Evolutionary conservation across 2,113 vertebrate genomes (phyloP), one percentile per base, ranked within the genome.

Genomic region (Embiotoca jacksoni): DNA sequence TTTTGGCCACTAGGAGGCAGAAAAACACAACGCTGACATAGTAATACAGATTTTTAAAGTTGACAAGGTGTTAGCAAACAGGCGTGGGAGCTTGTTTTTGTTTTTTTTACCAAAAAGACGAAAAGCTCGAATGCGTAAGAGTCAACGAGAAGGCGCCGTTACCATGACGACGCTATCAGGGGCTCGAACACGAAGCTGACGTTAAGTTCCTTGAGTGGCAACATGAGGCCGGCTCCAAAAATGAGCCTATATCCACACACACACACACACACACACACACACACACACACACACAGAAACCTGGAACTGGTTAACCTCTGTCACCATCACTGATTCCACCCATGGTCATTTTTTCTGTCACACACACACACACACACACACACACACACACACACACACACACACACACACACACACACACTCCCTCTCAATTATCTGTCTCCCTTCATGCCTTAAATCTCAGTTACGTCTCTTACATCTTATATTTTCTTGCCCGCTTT

Each of bases 301-400:
- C 87, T 89, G 90, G 78, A 87, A 73, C 78, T 87, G 60, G 67
- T 92, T 90, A 91, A 92, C 87, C 88, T 87, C 65, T 75, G 71
- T 59, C 72, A 78, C 80, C 15, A 47, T 79, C 75, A 61, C 57
- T 60, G 39, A 80, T 71, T 84, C 82, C 69, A 78, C 52, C 36
- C 32, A 13, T 52, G 46, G 36, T 57, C 50, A 56, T 37, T 50
- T 23, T 59, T 47, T 71, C 32, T 69, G 31, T 64, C 57, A 72
- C 41, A 44, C 10, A 44, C 41, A 11, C 57, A 72, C 14, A 36
- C 15, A 52, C 14, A 52, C 49, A 52, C 49, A 52, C 16, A 6
- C 47, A 50, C 49, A 52, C 10, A 11, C 41, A 44, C 10, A 44
- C 41, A 11, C 57, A 72, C 14, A 36, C 15, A 52, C 14, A 52